Evolutionary conservation across 1,140 invertebrate genomes (phyloP), one percentile per base, ranked within the genome.

Genomic region (Belonocnema kinseyi): DNA sequence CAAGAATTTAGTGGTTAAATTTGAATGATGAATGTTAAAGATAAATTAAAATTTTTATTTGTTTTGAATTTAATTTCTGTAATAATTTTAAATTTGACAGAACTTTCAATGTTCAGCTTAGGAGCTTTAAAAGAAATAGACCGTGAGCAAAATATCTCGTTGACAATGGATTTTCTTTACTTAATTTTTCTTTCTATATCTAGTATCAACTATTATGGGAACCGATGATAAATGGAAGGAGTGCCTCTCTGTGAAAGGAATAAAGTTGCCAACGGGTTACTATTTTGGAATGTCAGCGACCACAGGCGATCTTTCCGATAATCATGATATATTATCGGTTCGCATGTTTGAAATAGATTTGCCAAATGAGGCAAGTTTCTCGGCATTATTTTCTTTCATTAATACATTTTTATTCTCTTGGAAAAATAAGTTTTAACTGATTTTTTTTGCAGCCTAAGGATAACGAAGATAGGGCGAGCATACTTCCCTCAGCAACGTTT

Each of bases 281-380:
- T 99, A 94, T 91, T 96, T 99, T 90, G 99, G 99, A 54, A 92
- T 98, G 14, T 96, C 97, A 0, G 97, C 99, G 14, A 98, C 98
- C 1, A 99, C 99, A 6, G 99, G 99, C 11, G 98, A 99, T 90
- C 92, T 99, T 70, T 96, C 95, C 66, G 99, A 99, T 93, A 99
- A 97, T 90, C 99, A 99, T 92, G 98, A 99, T 89, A 94, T 99
- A 77, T 93, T 99, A 72, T 95, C 97, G 11, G 93, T 99, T 70
- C 97, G 97, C 91, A 94, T 98, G 80, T 99, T 96, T 87, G 97
- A 99, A 89, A 92, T 99, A 73, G 97, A 98, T 86, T 87, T 94
- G 52, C 92, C 94, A 66, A 93, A 94, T 77, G 94, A 94, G 87
- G 96, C 96, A 91, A 93, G 93, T 85, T 17, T 76, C 12, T 51